Conservation (phyloP, 2,113 vertebrate genomes). For the Calidris pugnax region DNA sequence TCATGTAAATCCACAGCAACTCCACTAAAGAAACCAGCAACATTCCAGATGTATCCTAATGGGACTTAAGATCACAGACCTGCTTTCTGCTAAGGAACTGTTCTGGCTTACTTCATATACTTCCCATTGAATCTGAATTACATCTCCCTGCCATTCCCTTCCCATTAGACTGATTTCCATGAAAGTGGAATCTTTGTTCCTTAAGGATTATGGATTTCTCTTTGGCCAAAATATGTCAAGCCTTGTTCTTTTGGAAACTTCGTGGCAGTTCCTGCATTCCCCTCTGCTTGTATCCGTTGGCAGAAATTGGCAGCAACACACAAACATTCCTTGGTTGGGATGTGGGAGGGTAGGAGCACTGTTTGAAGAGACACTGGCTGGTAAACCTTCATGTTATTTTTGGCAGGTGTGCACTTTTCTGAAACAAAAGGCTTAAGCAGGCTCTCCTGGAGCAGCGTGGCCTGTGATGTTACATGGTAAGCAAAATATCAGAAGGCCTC, state of each 20-base stretch:
- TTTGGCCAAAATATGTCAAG: background rate
- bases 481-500: background rate
- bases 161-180: background rate
- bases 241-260: background rate
- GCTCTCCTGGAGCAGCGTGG: background rate
- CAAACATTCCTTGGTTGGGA: background rate
- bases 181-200: background rate
- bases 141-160: background rate
- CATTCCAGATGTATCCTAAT: background rate
- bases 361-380: background rate
- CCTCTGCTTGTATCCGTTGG: background rate
- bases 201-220: background rate
- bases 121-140: background rate
- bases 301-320: background rate
- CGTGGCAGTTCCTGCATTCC: background rate
- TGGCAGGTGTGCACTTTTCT: background rate
- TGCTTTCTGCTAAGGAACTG: background rate
- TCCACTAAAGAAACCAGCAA: background rate
- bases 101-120: background rate
- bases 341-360: background rate
- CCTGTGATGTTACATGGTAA: background rate
- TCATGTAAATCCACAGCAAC: background rate
- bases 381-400: background rate
- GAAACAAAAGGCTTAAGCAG: conserved; percentile 23
- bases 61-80: background rate